A percentile compares a stretch with the other conserved stretches of the same genome.
Conservation (phyloP, 2,888 invertebrate genomes). For the Dendrolimus houi region DNA sequence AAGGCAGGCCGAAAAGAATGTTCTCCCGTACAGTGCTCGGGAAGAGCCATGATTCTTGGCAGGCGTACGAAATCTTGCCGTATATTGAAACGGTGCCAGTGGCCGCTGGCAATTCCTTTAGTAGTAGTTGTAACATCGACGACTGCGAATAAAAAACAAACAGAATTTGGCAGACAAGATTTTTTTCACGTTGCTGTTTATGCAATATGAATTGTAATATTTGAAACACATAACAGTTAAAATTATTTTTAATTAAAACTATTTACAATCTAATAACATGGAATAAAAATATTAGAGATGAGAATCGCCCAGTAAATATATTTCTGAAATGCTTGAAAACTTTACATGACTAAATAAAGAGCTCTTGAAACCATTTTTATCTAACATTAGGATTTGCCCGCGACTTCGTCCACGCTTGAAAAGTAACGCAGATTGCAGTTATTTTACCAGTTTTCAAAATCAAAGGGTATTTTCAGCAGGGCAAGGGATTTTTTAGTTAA, state of each 20-base stretch:
- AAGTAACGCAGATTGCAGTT: no score
- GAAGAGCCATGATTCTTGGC: conserved; percentile 92
- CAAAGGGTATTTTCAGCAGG: no score
- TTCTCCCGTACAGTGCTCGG: conserved; percentile 87
- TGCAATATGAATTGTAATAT: neutral
- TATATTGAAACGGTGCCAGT: conserved; percentile 79
- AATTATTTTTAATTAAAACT: neutral
- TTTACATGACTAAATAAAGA: no score
- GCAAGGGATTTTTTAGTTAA: no score
- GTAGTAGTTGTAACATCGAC: conserved; percentile 80
- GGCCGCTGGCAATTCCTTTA: conserved; percentile 82
- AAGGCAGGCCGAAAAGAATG: conserved; percentile 87
- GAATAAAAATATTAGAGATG: no score
- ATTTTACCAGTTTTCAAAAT: no score
- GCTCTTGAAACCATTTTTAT: no score
- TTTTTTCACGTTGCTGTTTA: no score
- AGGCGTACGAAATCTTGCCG: conserved; percentile 83
- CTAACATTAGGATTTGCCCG: no score
- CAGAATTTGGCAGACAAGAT: neutral
- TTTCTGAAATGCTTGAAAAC: no score
- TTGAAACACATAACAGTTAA: neutral
- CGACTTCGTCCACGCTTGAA: no score
- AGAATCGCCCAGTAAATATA: no score
- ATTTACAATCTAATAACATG: neutral
- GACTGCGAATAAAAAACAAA: conserved; percentile 54